phyloP scores from a whole-genome alignment of 2,797 vertebrate genomes.

The Hoplostethus atlanticus region DNA sequence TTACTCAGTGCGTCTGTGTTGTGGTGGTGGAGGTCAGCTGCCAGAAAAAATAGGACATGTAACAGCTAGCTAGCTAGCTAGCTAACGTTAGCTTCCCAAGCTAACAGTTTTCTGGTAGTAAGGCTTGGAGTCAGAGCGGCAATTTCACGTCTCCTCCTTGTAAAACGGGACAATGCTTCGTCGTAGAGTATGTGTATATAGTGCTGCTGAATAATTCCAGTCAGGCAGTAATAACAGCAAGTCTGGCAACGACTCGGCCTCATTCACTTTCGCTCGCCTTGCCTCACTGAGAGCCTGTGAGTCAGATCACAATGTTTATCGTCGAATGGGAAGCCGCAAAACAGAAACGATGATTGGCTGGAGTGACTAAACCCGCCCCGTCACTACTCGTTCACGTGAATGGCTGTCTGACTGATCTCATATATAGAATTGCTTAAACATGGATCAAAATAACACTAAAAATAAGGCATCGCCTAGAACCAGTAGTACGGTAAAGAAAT shows the following conservation, averaged over 20 bases:
- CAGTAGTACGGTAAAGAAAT: too few species aligned
- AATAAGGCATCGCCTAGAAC: too few species aligned
- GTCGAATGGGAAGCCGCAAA: constrained; percentile 76
- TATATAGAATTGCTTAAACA: too few species aligned
- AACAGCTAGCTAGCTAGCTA: constrained; percentile 73
- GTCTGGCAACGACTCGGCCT: constrained; percentile 7
- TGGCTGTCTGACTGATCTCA: too few species aligned
- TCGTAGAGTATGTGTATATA: not conserved
- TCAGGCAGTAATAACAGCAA: not conserved
- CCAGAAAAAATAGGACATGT: constrained; percentile 52
- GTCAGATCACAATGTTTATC: constrained; percentile 73
- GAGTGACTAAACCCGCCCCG: constrained; percentile 52
- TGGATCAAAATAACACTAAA: too few species aligned
- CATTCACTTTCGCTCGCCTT: constrained; percentile 37
- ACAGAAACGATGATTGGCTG: constrained; percentile 80
- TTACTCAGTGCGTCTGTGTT: constrained; percentile 48
- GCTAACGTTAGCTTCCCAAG: constrained; percentile 53
- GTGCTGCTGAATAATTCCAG: constrained; percentile 22
- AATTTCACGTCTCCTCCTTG: constrained; percentile 9
- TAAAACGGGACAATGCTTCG: constrained; percentile 4
- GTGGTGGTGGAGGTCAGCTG: constrained; percentile 76
- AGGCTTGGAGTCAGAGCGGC: constrained; percentile 34
- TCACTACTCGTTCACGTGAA: constrained; percentile 81
- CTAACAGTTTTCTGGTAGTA: constrained; percentile 48
- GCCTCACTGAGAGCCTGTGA: constrained; percentile 10